Evolutionary conservation across 2,797 vertebrate species (phyloP), one percentile per base, ranked within the genome.

Genomic region (Chaunax sp.): DNA sequence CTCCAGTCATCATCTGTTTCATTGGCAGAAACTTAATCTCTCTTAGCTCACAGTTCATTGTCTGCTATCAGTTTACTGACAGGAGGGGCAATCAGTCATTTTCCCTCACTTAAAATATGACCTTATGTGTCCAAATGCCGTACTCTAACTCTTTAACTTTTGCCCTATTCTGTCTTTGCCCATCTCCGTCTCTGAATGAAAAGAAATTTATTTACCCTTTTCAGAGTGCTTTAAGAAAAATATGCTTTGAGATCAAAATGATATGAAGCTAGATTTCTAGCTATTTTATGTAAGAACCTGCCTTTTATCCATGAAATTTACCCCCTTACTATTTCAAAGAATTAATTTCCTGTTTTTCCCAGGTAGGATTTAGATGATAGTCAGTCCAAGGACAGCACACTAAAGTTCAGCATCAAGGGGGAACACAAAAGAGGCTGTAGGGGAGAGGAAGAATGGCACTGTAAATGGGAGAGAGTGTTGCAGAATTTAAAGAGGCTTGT

Each of bases 401-500:
- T 37, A 57, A 82, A 77, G 80, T 78, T 75, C 1, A 1, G 23
- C 65, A 64, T 74, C 5, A 72, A 84, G 78, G 62, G 49, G 52
- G 54, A 19, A 44, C 75, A 89, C 82, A 87, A 87, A 69, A 68
- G 78, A 81, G 41, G 43, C 77, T 41, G 18, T 43, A 62, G 46
- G 51, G 59, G 67, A 47, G 62, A 65, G 35, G 35, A 46, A 25
- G 69, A 45, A 54, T 12, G 37, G 61, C 49, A 47, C 67, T 22
- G 44, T 59, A 49, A 49, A 13, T 53, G 40, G 14, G 54, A 60
- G 61, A 45, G 45, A 51, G 45, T 3, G 14, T 1, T 14, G 45
- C 41, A 59, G 66, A 59, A 81, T 86, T 89, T 85, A 88, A 88
- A 60, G 83, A 86, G 77, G 76, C 61, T 59, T 67, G 54, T 47